Base-by-base conservation (phyloP, 2,888 invertebrate genomes). In the Creontiades dilutus region DNA sequence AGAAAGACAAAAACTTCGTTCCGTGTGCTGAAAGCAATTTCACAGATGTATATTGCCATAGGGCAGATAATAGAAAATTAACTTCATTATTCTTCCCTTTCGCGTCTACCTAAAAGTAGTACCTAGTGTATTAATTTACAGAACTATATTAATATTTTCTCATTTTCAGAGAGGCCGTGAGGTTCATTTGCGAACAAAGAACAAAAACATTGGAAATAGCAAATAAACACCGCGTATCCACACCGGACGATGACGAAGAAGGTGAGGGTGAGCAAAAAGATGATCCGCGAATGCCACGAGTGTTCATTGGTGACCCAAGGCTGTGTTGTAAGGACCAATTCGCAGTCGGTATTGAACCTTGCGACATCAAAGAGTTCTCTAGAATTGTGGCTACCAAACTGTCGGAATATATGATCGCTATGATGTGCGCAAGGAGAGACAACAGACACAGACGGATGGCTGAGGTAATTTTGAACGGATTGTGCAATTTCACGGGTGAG, bases 401-500 rank as follows among this genome's bases (percentile, higher is more conserved):
- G 13, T 86, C 90, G 47, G 90, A 91, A 16, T 92, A 92, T 76
- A 80, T 91, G 19, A 89, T 90, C 2, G 89, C 61, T n/a, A 86
- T 91, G 90, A 23, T 91, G 68, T 89, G 90, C n/a, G 87, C 90
- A 0, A 90, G 68, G 19, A 88, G 91, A 48, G 85, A 91, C n/a
- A 89, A 90, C n/a, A 78, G 90, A 47, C 90, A 90, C n/a, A 86
- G 89, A 19, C 90, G 81, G 23, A 90, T 92, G 48, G 90, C 92
- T 11, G 90, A 91, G 61, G 87, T 76, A 19, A 86, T 92, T 27
- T 27, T 91, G 48, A 75, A 88, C 46, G 90, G 91, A 0, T 78
- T 92, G 13, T 90, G 91, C 68, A 89, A 90, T 27, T 23, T 92
- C 5, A 91, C 92, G 48, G 92, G 92, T 13, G 92, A 91, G 52